These are phyloP conservation scores for Dendrophyllia cribrosa DNA, from an alignment of 64 coral and sea anemone genomes.

Conservation along the genomic window DNA sequence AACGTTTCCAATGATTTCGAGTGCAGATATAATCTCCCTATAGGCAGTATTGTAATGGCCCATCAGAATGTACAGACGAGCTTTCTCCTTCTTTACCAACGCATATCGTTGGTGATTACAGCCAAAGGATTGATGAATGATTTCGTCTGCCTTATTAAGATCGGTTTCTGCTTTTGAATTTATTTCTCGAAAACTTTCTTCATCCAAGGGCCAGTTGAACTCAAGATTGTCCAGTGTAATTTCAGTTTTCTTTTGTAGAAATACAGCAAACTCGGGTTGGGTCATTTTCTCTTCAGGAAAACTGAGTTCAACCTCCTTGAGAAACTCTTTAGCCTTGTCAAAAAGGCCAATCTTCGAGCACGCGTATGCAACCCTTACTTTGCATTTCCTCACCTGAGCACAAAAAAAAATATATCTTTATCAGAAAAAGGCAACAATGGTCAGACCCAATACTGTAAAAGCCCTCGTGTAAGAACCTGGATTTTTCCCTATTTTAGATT, in stretches of 20 bases:
- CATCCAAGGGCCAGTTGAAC: neutral
- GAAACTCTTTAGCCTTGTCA: neutral
- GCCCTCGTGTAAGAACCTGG: too few species aligned
- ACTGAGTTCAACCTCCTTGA: conserved; percentile 6
- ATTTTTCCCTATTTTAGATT: too few species aligned
- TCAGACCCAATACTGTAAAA: too few species aligned
- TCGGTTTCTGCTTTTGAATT: neutral
- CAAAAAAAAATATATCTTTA: neutral
- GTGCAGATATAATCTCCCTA: neutral
- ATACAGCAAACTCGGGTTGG: neutral
- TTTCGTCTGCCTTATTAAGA: neutral
- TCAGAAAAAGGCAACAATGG: too few species aligned
- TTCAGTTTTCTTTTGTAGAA: conserved; percentile 12
- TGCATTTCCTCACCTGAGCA: neutral
- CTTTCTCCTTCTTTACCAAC: neutral
- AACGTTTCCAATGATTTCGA: neutral
- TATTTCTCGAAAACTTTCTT: neutral
- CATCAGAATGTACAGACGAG: neutral
- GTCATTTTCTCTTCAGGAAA: neutral
- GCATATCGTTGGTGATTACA: neutral
- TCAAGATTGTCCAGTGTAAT: neutral
- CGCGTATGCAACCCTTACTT: neutral
- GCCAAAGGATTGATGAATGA: neutral
- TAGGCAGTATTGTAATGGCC: neutral
- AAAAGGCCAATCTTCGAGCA: conserved; percentile 16